Evolutionary conservation across 2,113 vertebrate species (phyloP), one percentile per base, ranked within the genome.

Genomic region (Syngnathoides biaculeatus): DNA sequence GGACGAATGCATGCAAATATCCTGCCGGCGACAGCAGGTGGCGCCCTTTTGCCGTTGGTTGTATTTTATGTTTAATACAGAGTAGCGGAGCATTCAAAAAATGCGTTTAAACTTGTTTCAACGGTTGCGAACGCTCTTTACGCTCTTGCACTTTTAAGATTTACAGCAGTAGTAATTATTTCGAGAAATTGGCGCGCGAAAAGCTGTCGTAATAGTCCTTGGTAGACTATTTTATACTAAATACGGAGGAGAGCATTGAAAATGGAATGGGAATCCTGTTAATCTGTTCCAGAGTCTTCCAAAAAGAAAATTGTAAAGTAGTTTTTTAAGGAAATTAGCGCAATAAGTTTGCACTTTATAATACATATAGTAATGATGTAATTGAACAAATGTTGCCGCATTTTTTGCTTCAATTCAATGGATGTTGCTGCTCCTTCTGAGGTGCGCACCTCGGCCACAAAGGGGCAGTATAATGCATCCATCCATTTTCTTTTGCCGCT

Each of bases 1-100:
- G 83, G 12, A 57, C 22, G 52, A 24, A 57, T 57, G 6, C 17
- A 8, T 57, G 55, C 6, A 57, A 30, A 57, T 57, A 57, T 17
- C 17, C 26, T 57, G 27, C 15, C 26, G 8, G 17, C 26, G 30
- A 57, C 55, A 30, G 55, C 12, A 57, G 14, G 15, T 57, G 26
- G 15, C 6, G 30, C 24, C 8, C 13, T 4, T 26, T 30, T 14
- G 14, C 2, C 0, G 5, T 30, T 15, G 2, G 2, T 27, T 24
- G 22, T 24, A 13, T 24, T 53, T 10, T 13, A 24, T 22, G 9
- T 20, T 22, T 53, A 53, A 10, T n/a, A 22, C 48, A n/a, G 43
- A 45, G 43, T 15, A 4, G 43, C 15, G 3, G 4, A 14, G 12
- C 43, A 9, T 45, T 45, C 6, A 2, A 14, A 15, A 48, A 48